Conservation (phyloP, 2,797 vertebrate species). For the Strix occidentalis region DNA sequence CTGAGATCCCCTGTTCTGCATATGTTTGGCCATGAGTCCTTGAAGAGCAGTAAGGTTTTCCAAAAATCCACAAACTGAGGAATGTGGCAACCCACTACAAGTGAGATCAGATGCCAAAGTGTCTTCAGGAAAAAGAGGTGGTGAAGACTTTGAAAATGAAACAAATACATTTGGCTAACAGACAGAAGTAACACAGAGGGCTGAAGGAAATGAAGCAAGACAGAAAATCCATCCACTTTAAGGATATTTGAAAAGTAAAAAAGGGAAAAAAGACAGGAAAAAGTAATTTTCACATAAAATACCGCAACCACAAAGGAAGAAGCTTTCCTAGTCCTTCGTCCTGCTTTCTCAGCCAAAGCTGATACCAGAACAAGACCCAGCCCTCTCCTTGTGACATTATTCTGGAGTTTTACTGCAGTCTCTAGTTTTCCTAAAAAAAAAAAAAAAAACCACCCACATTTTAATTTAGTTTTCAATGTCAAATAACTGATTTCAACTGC, state of each 20-base stretch:
- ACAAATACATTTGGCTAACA: background rate
- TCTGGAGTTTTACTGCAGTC: background rate
- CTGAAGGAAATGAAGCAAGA: background rate
- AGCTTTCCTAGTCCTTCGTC: background rate
- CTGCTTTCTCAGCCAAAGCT: background rate
- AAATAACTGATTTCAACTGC: conserved; percentile 30
- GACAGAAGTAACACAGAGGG: background rate
- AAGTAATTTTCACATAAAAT: background rate
- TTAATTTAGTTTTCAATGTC: conserved; percentile 44
- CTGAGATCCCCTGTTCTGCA: background rate
- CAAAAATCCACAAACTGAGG: background rate
- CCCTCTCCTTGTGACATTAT: background rate
- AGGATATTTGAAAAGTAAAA: background rate
- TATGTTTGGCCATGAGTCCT: background rate
- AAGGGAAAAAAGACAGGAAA: background rate
- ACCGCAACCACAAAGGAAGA: background rate
- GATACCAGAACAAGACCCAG: background rate
- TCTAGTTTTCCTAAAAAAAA: background rate
- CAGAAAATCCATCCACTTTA: background rate
- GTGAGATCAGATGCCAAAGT: background rate
- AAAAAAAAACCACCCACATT: background rate
- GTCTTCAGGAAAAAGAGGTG: background rate
- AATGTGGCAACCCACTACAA: background rate
- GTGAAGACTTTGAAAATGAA: background rate
- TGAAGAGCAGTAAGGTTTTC: background rate